Conservation (phyloP, 2,888 invertebrate species). For the Meiosimyza platycephala region DNA sequence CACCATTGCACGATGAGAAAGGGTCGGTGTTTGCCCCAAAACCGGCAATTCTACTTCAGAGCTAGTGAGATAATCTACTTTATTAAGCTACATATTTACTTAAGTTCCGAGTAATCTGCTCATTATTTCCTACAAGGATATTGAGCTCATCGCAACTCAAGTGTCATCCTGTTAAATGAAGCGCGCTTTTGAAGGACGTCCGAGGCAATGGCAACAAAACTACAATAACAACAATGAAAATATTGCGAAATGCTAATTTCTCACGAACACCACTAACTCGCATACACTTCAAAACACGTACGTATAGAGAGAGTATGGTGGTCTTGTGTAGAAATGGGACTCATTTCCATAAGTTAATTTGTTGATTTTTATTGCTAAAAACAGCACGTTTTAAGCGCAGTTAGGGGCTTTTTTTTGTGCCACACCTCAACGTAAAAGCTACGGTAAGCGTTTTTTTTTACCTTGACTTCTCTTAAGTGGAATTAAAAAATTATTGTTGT, state of each 20-base stretch:
- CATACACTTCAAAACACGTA: neutral
- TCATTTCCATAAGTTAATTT: conserved; percentile 19
- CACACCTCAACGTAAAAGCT: conserved; percentile 7
- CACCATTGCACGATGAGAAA: too few species aligned
- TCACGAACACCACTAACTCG: neutral
- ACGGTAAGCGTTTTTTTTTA: conserved; percentile 20
- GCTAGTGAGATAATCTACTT: too few species aligned
- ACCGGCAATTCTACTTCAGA: too few species aligned
- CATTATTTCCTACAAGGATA: conserved; percentile 10
- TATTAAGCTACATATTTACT: too few species aligned
- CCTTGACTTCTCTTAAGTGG: conserved; percentile 35
- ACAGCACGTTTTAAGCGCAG: neutral
- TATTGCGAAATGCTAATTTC: conserved; percentile 29
- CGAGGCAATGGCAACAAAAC: neutral
- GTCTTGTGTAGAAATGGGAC: conserved; percentile 3
- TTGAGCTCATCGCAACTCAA: conserved; percentile 30
- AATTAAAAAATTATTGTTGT: too few species aligned
- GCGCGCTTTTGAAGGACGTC: conserved; percentile 13
- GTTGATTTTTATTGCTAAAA: conserved; percentile 3
- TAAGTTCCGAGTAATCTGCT: neutral
- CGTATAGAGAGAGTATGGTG: neutral
- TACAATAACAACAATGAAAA: neutral
- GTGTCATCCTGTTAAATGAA: conserved; percentile 8
- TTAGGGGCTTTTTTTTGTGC: neutral
- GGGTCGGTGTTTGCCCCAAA: too few species aligned